These are phyloP conservation scores for Mizuhopecten yessoensis DNA, from an alignment of 1,140 invertebrate genomes.

Conservation along the genomic window DNA sequence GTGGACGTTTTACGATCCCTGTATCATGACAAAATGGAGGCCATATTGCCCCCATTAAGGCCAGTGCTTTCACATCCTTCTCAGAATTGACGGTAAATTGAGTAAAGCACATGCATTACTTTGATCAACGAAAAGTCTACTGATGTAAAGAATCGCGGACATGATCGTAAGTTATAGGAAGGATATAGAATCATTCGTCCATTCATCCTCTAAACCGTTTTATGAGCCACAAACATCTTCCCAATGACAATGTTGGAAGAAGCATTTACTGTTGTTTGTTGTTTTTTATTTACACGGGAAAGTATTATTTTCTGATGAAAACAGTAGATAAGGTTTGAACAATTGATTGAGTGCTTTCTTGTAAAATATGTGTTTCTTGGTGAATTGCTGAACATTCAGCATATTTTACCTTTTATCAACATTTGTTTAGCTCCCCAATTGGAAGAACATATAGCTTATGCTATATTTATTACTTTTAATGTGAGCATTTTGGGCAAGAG, in stretches of 20 bases:
- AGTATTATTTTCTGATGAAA: too few relatives aligned
- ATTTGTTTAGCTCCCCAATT: too few relatives aligned
- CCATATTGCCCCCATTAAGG: background rate
- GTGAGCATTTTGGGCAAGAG: too few relatives aligned
- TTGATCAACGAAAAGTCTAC: background rate
- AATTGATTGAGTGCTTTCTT: too few relatives aligned
- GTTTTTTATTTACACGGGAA: background rate
- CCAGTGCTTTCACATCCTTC: background rate
- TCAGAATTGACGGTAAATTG: constrained; percentile 25
- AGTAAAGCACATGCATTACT: background rate
- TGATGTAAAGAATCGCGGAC: background rate
- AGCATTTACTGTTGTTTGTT: background rate
- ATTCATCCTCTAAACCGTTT: background rate
- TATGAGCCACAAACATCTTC: background rate
- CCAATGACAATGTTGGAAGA: background rate
- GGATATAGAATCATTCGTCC: background rate
- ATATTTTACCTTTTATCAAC: too few relatives aligned
- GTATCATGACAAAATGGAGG: constrained; percentile 1
- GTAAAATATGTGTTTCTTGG: too few relatives aligned
- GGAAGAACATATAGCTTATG: too few relatives aligned
- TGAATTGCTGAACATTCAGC: too few relatives aligned
- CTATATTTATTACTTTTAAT: too few relatives aligned
- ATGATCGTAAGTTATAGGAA: background rate
- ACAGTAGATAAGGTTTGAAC: background rate
- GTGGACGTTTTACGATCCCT: background rate